A percentile compares a stretch with the other conserved stretches of the same genome.
These are phyloP conservation scores for Lophura swinhoii DNA, from an alignment of 2,797 vertebrate genomes.

Conservation along the genomic window DNA sequence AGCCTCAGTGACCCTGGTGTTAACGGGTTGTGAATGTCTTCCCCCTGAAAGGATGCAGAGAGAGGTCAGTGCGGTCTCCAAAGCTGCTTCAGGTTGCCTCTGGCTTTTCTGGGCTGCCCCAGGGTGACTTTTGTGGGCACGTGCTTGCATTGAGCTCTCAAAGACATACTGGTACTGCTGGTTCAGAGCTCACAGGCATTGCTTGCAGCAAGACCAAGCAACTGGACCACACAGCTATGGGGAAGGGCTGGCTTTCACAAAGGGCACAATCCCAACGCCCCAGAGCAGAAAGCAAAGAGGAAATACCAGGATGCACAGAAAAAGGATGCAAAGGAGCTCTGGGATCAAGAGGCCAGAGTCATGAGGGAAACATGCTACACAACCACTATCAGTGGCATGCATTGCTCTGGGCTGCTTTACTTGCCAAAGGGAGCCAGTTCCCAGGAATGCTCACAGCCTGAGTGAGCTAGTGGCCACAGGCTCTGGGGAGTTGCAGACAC, in stretches of 20 bases:
- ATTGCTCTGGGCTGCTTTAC: not conserved
- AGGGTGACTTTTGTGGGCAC: not conserved
- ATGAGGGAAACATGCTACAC: fast-evolving
- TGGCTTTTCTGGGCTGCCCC: not conserved
- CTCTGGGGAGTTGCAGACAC: not conserved
- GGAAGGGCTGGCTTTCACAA: not conserved
- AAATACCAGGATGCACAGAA: fast-evolving
- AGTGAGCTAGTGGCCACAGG: not conserved
- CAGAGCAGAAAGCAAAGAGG: not conserved
- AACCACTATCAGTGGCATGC: not conserved
- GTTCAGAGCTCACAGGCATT: fast-evolving
- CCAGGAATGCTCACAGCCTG: fast-evolving
- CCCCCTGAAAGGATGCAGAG: conserved; percentile 81
- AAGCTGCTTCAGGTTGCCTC: fast-evolving
- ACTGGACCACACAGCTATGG: fast-evolving
- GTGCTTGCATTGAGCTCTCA: fast-evolving
- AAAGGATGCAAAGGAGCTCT: not conserved
- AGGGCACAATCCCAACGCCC: not conserved
- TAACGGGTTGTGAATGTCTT: conserved; percentile 90
- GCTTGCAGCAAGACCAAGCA: not conserved
- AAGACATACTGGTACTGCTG: not conserved
- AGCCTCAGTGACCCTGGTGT: conserved; percentile 21
- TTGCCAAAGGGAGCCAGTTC: not conserved
- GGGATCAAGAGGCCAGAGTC: not conserved
- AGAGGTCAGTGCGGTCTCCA: not conserved